These are phyloP conservation scores for Pristiophorus japonicus DNA, from an alignment of 2,113 vertebrate genomes.

Conservation along the genomic window DNA sequence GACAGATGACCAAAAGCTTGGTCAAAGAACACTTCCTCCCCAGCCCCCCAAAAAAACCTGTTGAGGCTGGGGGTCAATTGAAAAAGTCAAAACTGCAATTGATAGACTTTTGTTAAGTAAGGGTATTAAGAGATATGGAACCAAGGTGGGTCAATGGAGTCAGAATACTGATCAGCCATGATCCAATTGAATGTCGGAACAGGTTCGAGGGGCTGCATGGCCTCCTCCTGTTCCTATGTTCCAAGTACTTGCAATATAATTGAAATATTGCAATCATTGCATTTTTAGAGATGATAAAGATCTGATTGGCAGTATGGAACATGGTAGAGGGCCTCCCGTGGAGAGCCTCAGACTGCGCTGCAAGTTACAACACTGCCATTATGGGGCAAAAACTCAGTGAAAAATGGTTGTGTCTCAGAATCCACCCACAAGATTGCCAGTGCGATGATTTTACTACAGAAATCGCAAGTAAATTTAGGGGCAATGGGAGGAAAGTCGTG, in stretches of 20 bases:
- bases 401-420: background rate
- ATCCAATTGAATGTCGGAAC: background rate
- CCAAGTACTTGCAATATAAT: background rate
- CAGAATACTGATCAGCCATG: background rate
- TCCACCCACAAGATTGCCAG: background rate
- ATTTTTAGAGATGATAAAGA: background rate
- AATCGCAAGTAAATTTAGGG: too few relatives aligned
- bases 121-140: background rate
- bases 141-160: background rate
- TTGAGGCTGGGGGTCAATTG: background rate
- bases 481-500: too few relatives aligned
- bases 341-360: background rate
- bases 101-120: background rate
- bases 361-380: background rate
- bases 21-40: background rate
- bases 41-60: background rate
- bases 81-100: background rate
- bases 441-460: too few relatives aligned
- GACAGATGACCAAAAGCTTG: too few relatives aligned
- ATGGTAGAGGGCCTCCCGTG: background rate
- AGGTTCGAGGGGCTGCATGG: background rate
- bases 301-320: background rate
- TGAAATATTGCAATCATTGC: background rate
- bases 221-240: background rate
- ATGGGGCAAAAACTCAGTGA: too few relatives aligned